phyloP scores from a whole-genome alignment of 2,113 vertebrate species.

The Rhagologus leucostigma region DNA sequence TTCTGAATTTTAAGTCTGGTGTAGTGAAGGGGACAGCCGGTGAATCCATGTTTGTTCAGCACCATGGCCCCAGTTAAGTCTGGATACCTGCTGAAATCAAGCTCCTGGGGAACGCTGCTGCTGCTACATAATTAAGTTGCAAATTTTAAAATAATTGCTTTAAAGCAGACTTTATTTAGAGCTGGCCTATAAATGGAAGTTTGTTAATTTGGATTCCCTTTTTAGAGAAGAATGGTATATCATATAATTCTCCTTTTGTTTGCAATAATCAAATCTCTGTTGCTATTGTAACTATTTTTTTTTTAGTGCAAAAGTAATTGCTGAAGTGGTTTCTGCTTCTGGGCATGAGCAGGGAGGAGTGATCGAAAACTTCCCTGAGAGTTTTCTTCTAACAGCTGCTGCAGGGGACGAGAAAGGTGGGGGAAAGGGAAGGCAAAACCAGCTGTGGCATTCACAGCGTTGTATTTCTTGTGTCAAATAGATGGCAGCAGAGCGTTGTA shows the following conservation, averaged over 20 bases:
- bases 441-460: neutral
- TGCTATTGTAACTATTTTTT: neutral
- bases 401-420: neutral
- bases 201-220: neutral
- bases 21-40: rapidly evolving
- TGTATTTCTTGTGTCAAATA: slow-evolving; percentile 70
- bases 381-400: neutral
- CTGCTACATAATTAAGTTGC: neutral
- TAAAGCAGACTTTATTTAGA: neutral
- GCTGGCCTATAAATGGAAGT: neutral
- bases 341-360: neutral
- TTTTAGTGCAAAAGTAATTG: neutral
- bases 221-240: neutral
- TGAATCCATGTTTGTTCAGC: rapidly evolving
- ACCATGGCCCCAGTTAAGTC: neutral
- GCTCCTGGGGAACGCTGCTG: neutral
- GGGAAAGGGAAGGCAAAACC: neutral
- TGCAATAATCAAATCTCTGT: neutral
- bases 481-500: slow-evolving; percentile 90
- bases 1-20: neutral
- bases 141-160: neutral
- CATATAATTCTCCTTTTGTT: neutral
- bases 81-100: neutral
- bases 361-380: neutral
- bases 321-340: neutral